Percentiles rank a stretch among this genome's conserved stretches.
phyloP scores from a whole-genome alignment of 2,888 invertebrate genomes.

The Glyphotaelius pellucidus region DNA sequence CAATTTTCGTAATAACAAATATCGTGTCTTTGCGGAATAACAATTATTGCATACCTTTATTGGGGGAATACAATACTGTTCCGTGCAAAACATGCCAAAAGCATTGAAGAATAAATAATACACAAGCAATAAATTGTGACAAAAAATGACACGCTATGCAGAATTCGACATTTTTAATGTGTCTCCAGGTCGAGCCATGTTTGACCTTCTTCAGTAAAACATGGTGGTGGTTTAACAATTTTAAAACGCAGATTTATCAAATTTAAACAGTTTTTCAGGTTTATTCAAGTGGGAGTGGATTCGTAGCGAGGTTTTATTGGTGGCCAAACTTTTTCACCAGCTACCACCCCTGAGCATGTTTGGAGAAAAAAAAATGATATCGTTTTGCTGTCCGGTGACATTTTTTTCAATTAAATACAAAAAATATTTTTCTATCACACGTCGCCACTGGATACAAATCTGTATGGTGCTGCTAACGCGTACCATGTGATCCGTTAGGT shows the following conservation, averaged over 20 bases:
- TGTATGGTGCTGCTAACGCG: too few species aligned
- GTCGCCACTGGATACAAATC: too few species aligned
- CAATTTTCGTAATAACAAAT: constrained; percentile 29
- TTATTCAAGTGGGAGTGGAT: background rate
- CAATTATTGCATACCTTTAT: background rate
- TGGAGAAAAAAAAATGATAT: too few species aligned
- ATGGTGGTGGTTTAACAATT: background rate
- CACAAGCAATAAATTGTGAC: background rate
- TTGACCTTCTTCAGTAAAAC: background rate
- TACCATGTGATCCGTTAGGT: too few species aligned
- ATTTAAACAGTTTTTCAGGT: background rate
- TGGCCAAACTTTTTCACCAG: background rate
- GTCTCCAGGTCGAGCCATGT: background rate
- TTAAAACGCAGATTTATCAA: background rate
- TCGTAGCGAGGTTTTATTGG: background rate
- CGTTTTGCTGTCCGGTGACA: too few species aligned
- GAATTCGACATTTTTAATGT: background rate
- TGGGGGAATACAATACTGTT: background rate
- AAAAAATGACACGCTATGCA: background rate
- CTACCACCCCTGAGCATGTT: too few species aligned
- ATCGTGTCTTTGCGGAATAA: constrained; percentile 40
- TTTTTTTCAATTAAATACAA: too few species aligned
- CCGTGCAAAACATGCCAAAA: background rate
- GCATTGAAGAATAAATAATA: background rate
- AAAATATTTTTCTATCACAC: too few species aligned